A percentile compares a stretch with the other conserved stretches of the same genome.
phyloP scores from a whole-genome alignment of 1,140 invertebrate genomes.

The Papilio dardanus region DNA sequence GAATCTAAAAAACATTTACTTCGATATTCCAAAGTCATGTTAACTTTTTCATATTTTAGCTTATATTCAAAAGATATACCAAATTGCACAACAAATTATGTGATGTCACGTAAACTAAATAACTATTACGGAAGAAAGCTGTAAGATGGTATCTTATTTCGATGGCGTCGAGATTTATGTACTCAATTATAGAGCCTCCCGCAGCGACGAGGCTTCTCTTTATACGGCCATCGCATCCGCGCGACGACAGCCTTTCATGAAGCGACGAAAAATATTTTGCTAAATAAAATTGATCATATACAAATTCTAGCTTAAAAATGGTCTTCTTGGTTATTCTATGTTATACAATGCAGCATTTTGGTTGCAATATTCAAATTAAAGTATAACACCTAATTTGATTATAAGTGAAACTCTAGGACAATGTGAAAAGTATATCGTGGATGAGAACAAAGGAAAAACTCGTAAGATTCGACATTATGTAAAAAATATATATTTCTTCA shows the following conservation, averaged over 20 bases:
- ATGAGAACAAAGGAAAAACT: no score
- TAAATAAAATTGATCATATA: slow-evolving; percentile 23
- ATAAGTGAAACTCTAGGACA: no score
- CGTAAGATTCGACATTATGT: neutral
- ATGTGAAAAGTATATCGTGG: no score
- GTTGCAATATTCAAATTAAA: no score
- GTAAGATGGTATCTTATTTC: slow-evolving; percentile 64
- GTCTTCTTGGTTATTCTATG: no score
- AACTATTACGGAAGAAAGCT: slow-evolving; percentile 49
- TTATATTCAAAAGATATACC: neutral
- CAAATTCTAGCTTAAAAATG: neutral
- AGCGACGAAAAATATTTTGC: slow-evolving; percentile 30
- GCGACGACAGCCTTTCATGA: slow-evolving; percentile 14
- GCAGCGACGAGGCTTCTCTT: slow-evolving; percentile 46
- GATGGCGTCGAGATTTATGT: slow-evolving; percentile 68
- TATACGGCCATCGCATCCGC: slow-evolving; percentile 27
- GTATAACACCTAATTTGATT: no score
- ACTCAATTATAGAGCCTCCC: slow-evolving; percentile 65
- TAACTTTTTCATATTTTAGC: neutral
- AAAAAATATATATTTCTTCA: neutral
- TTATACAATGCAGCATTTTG: no score
- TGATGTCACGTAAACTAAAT: slow-evolving; percentile 35
- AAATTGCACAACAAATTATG: slow-evolving; percentile 27
- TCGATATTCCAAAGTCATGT: neutral
- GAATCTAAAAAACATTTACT: no score